A percentile compares a stretch with the other conserved stretches of the same genome.
phyloP scores from a whole-genome alignment of 2,797 vertebrate species.

The Amniataba percoides region DNA sequence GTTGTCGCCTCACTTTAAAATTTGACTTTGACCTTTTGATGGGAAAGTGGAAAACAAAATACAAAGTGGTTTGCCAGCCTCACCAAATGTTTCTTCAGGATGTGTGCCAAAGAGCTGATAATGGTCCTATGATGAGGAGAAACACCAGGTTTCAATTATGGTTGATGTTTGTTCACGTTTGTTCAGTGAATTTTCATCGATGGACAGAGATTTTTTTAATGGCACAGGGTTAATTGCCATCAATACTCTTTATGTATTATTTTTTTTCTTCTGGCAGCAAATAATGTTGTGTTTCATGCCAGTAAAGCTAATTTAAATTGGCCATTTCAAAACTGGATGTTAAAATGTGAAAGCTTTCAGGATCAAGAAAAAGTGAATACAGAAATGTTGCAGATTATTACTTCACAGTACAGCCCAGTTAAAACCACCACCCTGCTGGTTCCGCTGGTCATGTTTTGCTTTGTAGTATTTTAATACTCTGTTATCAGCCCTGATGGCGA shows the following conservation, averaged over 20 bases:
- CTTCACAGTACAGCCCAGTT: not conserved
- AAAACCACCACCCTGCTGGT: constrained; percentile 24
- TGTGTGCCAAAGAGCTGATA: not conserved
- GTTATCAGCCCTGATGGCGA: not conserved
- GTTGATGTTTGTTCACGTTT: constrained; percentile 4
- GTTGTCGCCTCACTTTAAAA: not conserved
- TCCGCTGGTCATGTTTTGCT: constrained; percentile 26
- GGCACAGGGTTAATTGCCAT: not conserved
- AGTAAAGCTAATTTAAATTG: constrained; percentile 1
- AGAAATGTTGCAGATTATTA: constrained; percentile 3
- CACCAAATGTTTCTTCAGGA: not conserved
- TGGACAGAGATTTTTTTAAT: not conserved
- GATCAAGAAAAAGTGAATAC: not conserved
- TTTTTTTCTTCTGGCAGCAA: constrained; percentile 1
- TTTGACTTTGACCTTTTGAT: not conserved
- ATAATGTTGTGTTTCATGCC: not conserved
- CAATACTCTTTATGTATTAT: not conserved
- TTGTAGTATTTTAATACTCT: constrained; percentile 36
- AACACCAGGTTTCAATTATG: constrained; percentile 5
- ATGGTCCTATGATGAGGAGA: not conserved
- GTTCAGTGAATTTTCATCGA: not conserved
- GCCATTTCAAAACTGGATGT: not conserved
- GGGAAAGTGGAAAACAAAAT: not conserved
- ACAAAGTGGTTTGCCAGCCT: not conserved
- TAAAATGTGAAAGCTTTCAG: constrained; percentile 7